Evolutionary conservation across 1,140 invertebrate species (phyloP).

Genomic region (Drosophila hydei): DNA sequence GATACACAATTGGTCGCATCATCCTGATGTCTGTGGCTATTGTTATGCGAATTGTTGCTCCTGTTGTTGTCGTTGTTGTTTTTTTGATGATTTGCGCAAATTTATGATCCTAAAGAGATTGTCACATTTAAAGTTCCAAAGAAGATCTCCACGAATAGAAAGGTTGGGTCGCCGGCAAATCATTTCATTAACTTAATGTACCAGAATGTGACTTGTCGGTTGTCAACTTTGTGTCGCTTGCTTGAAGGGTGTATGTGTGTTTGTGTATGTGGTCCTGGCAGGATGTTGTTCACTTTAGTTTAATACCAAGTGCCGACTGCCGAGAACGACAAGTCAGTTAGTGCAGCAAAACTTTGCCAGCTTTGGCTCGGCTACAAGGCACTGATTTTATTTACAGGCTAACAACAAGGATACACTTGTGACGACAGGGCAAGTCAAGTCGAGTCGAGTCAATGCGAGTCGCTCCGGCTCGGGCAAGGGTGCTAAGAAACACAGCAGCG

Average conservation of each 20-base stretch:
- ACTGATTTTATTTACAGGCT: slow-evolving; percentile 69
- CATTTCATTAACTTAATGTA: slow-evolving; percentile 81
- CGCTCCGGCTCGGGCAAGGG: neutral
- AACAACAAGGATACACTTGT: slow-evolving; percentile 33
- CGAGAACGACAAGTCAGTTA: slow-evolving; percentile 57
- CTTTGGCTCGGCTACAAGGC: slow-evolving; percentile 58
- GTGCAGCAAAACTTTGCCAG: slow-evolving; percentile 66
- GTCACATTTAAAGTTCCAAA: slow-evolving; percentile 59
- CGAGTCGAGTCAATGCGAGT: slow-evolving; percentile 29
- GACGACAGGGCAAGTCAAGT: slow-evolving; percentile 37
- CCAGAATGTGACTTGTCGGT: slow-evolving; percentile 77
- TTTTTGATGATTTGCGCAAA: slow-evolving; percentile 67
- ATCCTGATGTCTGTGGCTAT: slow-evolving; percentile 15
- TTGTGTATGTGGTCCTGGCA: slow-evolving; percentile 28
- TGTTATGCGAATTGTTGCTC: slow-evolving; percentile 12
- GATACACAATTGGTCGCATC: slow-evolving; percentile 71
- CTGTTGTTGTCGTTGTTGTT: slow-evolving; percentile 14
- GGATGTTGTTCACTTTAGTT: slow-evolving; percentile 66
- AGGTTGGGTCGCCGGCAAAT: slow-evolving; percentile 30
- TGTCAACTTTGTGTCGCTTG: slow-evolving; percentile 67
- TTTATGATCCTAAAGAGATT: slow-evolving; percentile 63
- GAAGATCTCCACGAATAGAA: slow-evolving; percentile 25
- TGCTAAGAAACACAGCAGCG: neutral
- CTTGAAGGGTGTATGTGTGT: slow-evolving; percentile 39
- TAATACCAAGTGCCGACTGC: slow-evolving; percentile 31